Evolutionary conservation across 2,888 invertebrate species (phyloP).

Genomic region (Clivina fossor): DNA sequence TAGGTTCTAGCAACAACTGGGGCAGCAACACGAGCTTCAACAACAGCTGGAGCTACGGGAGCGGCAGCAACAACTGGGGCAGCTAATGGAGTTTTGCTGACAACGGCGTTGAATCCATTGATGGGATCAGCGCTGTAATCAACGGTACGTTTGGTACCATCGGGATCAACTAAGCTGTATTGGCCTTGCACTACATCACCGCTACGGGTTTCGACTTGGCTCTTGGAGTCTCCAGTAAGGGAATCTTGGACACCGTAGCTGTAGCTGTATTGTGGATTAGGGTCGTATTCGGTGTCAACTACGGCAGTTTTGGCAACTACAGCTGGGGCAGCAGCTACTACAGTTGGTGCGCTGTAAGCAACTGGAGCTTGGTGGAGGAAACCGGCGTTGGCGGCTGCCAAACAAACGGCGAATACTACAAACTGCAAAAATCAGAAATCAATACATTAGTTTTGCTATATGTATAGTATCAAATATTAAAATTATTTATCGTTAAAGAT

Average conservation of each 20-base stretch:
- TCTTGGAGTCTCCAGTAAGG: slow-evolving; percentile 60
- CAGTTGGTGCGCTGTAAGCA: slow-evolving; percentile 39
- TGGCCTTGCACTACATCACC: slow-evolving; percentile 65
- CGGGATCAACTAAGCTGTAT: slow-evolving; percentile 60
- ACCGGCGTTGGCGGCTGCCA: slow-evolving; percentile 39
- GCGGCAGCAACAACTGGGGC: slow-evolving; percentile 39
- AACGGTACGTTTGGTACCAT: slow-evolving; percentile 65
- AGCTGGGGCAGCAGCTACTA: slow-evolving; percentile 38
- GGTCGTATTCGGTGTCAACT: slow-evolving; percentile 40
- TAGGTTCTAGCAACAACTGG: slow-evolving; percentile 53
- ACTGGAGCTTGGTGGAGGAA: slow-evolving; percentile 25
- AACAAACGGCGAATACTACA: slow-evolving; percentile 36
- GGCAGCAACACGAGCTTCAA: slow-evolving; percentile 50
- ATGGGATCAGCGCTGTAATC: slow-evolving; percentile 61
- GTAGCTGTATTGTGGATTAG: slow-evolving; percentile 59
- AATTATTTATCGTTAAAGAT: too few relatives aligned
- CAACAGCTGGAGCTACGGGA: slow-evolving; percentile 42
- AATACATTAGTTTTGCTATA: too few relatives aligned
- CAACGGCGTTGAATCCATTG: slow-evolving; percentile 60
- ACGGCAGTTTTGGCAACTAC: slow-evolving; percentile 39
- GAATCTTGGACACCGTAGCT: slow-evolving; percentile 61
- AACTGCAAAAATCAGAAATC: slow-evolving; percentile 34
- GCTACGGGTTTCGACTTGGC: slow-evolving; percentile 63
- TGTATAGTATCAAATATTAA: too few relatives aligned
- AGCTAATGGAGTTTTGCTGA: slow-evolving; percentile 55